Evolutionary conservation across 2,113 vertebrate species (phyloP).

Genomic region (Gnathonemus echidnorhynchus): DNA sequence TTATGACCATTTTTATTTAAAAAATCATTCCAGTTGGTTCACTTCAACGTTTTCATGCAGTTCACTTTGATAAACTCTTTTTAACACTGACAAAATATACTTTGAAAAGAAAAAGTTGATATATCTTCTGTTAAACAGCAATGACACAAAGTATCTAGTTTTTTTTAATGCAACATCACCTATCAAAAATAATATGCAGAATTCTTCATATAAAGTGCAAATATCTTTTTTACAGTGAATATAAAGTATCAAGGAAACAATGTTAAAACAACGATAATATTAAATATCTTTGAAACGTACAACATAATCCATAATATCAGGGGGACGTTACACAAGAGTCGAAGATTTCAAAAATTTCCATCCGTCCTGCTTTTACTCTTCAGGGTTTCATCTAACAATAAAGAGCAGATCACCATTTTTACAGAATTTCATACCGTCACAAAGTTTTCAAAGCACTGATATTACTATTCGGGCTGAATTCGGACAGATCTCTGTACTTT

Average conservation of each 20-base stretch:
- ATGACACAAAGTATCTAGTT: slow-evolving; percentile 65
- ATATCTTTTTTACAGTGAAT: slow-evolving; percentile 74
- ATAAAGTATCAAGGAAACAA: slow-evolving; percentile 71
- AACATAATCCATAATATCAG: slow-evolving; percentile 2
- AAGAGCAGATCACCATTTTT: background rate
- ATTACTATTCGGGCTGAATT: background rate
- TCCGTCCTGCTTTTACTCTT: background rate
- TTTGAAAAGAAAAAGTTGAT: slow-evolving; percentile 62
- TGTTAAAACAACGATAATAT: slow-evolving; percentile 51
- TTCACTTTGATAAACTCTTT: slow-evolving; percentile 73
- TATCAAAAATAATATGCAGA: slow-evolving; percentile 79
- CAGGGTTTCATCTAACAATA: background rate
- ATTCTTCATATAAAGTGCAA: slow-evolving; percentile 75
- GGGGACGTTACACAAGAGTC: background rate
- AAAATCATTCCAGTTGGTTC: slow-evolving; percentile 12
- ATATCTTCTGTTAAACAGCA: slow-evolving; percentile 67
- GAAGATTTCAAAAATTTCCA: background rate
- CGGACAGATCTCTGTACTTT: background rate
- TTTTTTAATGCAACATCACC: slow-evolving; percentile 69
- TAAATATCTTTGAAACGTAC: slow-evolving; percentile 12
- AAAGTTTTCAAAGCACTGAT: background rate
- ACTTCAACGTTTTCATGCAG: slow-evolving; percentile 68
- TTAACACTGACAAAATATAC: slow-evolving; percentile 74
- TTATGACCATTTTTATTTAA: background rate
- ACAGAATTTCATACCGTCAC: background rate